These are phyloP conservation scores for Maniola jurtina DNA, from an alignment of 1,140 invertebrate genomes.

Conservation along the genomic window DNA sequence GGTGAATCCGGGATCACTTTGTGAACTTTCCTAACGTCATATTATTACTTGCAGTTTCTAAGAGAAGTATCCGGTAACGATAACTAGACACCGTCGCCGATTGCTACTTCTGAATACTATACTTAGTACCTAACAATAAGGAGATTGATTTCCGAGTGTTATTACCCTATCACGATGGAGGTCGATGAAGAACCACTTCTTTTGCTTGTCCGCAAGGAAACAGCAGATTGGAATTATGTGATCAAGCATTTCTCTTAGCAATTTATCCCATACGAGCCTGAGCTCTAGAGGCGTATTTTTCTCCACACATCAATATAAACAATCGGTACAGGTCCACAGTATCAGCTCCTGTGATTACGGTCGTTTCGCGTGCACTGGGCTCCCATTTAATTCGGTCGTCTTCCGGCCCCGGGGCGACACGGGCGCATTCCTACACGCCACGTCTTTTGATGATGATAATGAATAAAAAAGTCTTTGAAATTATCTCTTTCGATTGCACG, in stretches of 20 bases:
- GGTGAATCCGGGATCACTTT: no score
- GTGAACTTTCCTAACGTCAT: no score
- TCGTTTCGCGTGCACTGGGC: slow-evolving; percentile 36
- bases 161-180: no score
- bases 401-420: slow-evolving; percentile 40
- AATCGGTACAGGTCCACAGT: slow-evolving; percentile 5
- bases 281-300: background rate
- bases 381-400: slow-evolving; percentile 40
- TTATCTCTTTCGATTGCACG: slow-evolving; percentile 21
- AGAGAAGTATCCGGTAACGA: no score
- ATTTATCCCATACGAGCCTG: background rate
- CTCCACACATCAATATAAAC: background rate
- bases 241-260: background rate
- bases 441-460: slow-evolving; percentile 13
- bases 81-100: no score
- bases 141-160: no score
- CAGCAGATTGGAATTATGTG: no score
- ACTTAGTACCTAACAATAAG: no score
- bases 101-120: no score
- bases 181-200: no score
- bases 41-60: no score
- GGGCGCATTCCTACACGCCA: slow-evolving; percentile 44
- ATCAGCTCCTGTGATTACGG: slow-evolving; percentile 42
- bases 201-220: no score
- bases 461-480: slow-evolving; percentile 19